phyloP scores from a whole-genome alignment of 2,797 vertebrate species.

The Buphagus erythrorhynchus region DNA sequence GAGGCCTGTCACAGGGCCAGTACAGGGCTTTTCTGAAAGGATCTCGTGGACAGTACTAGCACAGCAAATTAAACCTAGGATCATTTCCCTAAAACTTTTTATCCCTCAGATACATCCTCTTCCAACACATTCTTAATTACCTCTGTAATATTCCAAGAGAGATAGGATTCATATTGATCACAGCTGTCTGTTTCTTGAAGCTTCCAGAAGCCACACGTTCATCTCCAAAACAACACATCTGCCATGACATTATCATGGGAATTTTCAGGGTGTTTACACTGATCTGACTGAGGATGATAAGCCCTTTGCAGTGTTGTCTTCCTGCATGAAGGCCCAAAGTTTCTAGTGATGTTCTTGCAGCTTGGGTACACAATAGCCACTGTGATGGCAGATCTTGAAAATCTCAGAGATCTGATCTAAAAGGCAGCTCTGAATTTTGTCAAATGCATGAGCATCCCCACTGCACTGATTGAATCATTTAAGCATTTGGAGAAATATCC shows the following conservation, averaged over 20 bases:
- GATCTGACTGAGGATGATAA: not conserved
- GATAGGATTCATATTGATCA: not conserved
- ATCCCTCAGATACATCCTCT: not conserved
- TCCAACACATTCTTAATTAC: not conserved
- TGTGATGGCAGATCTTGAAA: not conserved
- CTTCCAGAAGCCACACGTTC: not conserved
- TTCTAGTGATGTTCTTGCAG: not conserved
- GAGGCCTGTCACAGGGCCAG: not conserved
- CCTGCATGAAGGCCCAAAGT: not conserved
- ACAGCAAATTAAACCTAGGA: not conserved
- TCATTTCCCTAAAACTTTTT: not conserved
- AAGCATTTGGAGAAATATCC: not conserved
- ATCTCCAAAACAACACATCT: not conserved
- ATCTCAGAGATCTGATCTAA: not conserved
- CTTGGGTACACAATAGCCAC: not conserved
- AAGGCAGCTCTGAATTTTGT: not conserved
- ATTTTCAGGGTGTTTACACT: not conserved
- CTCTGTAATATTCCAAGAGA: not conserved
- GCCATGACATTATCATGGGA: not conserved
- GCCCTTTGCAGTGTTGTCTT: not conserved
- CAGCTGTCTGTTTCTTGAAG: not conserved
- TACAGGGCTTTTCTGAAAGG: not conserved
- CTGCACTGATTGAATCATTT: not conserved
- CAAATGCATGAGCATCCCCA: rapidly evolving
- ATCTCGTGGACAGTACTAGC: not conserved